Evolutionary conservation across 1,140 invertebrate species (phyloP).

Genomic region (Charaxes varanes): DNA sequence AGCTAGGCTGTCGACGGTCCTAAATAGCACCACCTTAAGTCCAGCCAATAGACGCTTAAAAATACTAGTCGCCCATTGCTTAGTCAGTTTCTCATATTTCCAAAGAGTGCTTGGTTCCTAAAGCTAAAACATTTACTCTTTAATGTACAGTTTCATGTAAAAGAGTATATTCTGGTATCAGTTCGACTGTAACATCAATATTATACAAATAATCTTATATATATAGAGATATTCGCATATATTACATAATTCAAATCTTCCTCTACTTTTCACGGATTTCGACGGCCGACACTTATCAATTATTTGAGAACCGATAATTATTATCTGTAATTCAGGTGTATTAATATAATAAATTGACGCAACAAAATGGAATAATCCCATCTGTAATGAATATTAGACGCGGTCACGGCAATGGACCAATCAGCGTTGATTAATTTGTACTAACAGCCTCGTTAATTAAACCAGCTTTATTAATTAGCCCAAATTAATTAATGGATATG

Average conservation of each 20-base stretch:
- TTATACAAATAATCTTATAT: no score
- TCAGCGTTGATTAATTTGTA: slow-evolving; percentile 61
- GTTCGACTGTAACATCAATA: no score
- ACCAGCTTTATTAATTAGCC: slow-evolving; percentile 61
- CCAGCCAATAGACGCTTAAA: no score
- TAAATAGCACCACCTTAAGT: no score
- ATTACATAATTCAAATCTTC: neutral
- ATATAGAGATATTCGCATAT: no score
- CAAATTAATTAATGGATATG: slow-evolving; percentile 53
- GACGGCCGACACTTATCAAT: slow-evolving; percentile 2
- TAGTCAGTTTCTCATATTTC: no score
- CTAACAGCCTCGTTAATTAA: slow-evolving; percentile 61
- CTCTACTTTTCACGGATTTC: neutral
- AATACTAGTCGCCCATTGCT: no score
- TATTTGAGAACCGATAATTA: slow-evolving; percentile 6
- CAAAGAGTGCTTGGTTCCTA: no score
- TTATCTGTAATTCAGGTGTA: slow-evolving; percentile 12
- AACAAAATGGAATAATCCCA: slow-evolving; percentile 37
- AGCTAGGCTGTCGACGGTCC: no score
- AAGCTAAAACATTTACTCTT: no score
- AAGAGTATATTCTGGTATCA: no score
- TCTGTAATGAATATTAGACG: slow-evolving; percentile 37
- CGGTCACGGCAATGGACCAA: slow-evolving; percentile 36
- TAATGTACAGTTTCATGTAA: no score
- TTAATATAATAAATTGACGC: slow-evolving; percentile 1